Evolutionary conservation across 2,888 invertebrate species (phyloP), one percentile per base, ranked within the genome.

Genomic region (Eristalis pertinax): DNA sequence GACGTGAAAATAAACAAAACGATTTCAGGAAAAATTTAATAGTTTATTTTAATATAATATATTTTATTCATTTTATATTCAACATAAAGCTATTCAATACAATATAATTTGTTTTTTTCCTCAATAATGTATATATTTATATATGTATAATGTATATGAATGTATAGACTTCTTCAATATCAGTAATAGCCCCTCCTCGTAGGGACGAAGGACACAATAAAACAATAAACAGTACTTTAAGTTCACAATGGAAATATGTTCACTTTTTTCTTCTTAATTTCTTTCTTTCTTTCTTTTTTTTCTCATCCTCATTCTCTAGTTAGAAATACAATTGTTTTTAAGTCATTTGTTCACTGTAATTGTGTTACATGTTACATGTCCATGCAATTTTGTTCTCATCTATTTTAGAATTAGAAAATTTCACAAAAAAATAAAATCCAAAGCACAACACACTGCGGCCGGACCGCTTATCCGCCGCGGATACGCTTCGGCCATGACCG

Each of bases 91-190:
- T 84, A 80, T 73, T 80, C 84, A 79, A 84, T 87, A 87, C 50
- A 87, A 84, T 87, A 84, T 79, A 50, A 19, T 79, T 62, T 43
- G 22, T 70, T 5, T 60, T 69, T 62, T 63, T 75, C 62, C 62
- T 80, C 72, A 84, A 82, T 87, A 76, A 80, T 84, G 87, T 87
- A 84, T 87, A 84, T 84, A 76, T 84, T 79, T 84, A 38, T 76
- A 87, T 80, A 80, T 87, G 84, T 87, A 87, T 84, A 87, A 87
- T 87, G 87, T 87, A 87, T 87, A 87, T 87, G 87, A 87, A 84
- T 87, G 87, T 87, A 80, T 87, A 87, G 79, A 87, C 64, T 87
- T 80, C 68, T 84, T 87, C 43, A 87, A 84, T 87, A 87, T 87
- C 84, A 87, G 76, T 87, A 73, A 87, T 38, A 80, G 76, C 76